phyloP scores from a whole-genome alignment of 2,113 vertebrate species.

The Cricetomys ansorgei region DNA sequence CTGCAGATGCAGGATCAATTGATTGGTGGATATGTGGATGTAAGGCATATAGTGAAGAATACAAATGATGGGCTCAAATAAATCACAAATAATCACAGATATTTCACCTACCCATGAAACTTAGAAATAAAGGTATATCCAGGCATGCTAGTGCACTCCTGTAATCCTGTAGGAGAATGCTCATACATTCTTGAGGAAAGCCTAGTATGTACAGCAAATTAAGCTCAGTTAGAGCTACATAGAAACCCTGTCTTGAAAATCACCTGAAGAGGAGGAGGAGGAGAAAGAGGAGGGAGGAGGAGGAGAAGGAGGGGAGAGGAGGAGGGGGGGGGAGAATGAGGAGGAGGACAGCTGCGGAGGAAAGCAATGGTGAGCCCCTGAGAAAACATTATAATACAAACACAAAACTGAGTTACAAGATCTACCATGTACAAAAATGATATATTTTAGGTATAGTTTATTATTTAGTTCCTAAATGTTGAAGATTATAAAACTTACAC shows the following conservation, averaged over 20 bases:
- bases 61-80: constrained; percentile 13
- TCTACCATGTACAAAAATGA: neutral
- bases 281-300: too few relatives aligned
- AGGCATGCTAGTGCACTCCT: neutral
- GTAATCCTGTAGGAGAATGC: neutral
- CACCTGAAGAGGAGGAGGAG: neutral
- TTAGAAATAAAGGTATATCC: constrained; percentile 16
- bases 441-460: constrained; percentile 32
- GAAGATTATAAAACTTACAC: neutral
- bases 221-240: neutral
- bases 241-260: neutral
- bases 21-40: constrained; percentile 41
- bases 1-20: neutral
- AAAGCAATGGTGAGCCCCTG: neutral
- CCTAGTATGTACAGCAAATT: neutral
- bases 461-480: neutral
- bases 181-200: neutral
- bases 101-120: neutral
- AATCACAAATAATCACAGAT: neutral
- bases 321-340: neutral
- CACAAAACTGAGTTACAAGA: constrained; percentile 49
- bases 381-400: constrained; percentile 46
- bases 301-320: neutral
- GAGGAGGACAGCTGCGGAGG: neutral
- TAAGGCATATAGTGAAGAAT: neutral